phyloP scores from a whole-genome alignment of 2,888 invertebrate genomes.

The Dolomedes plantarius region DNA sequence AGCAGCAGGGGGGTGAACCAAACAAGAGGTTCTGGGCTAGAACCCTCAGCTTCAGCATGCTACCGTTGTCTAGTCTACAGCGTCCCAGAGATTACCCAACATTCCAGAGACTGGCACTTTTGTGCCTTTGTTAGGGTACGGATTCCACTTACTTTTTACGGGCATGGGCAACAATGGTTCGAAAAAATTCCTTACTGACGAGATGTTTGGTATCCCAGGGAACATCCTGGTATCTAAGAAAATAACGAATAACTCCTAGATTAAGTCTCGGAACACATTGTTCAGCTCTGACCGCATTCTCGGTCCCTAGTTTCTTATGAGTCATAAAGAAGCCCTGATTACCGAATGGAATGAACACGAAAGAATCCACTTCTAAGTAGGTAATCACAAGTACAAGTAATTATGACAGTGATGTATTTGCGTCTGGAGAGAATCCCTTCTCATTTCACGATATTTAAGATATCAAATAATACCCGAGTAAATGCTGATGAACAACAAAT shows the following conservation, averaged over 20 bases:
- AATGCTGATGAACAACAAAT: too few relatives aligned
- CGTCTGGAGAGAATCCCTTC: too few relatives aligned
- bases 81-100: conserved; percentile 55
- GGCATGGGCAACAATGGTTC: conserved; percentile 35
- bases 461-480: too few relatives aligned
- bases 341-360: background rate
- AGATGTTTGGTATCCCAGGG: conserved; percentile 46
- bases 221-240: conserved; percentile 44
- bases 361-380: background rate
- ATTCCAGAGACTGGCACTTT: conserved; percentile 46
- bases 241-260: conserved; percentile 39
- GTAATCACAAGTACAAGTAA: background rate
- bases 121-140: conserved; percentile 28
- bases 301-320: conserved; percentile 3
- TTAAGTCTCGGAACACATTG: conserved; percentile 24
- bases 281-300: conserved; percentile 8
- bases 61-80: conserved; percentile 25
- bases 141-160: conserved; percentile 52
- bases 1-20: conserved; percentile 38
- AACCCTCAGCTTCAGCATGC: conserved; percentile 1
- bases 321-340: conserved; percentile 16
- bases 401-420: too few relatives aligned
- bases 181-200: conserved; percentile 42
- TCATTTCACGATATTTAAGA: too few relatives aligned
- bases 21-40: conserved; percentile 32